Conservation (phyloP, 1,140 invertebrate species). For the Anastrepha ludens region DNA sequence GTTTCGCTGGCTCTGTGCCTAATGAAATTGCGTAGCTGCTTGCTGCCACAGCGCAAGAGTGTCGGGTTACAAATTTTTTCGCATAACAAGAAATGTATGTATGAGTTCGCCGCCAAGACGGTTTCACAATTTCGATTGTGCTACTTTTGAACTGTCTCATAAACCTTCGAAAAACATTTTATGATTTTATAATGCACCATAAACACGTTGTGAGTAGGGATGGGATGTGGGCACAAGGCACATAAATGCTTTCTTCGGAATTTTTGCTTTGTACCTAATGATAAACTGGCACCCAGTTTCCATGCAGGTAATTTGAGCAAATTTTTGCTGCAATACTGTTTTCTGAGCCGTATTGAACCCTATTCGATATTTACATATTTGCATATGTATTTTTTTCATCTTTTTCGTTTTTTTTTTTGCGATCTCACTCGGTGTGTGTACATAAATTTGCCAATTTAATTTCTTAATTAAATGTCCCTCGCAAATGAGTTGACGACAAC, state of each 20-base stretch:
- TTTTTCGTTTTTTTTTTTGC: no score
- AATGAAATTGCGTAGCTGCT: slow-evolving; percentile 13
- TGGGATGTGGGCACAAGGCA: not conserved
- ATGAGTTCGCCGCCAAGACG: not conserved
- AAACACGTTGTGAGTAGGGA: not conserved
- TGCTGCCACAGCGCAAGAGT: not conserved
- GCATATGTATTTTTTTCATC: no score
- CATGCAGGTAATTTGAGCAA: slow-evolving; percentile 38
- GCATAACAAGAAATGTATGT: not conserved
- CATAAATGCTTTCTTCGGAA: not conserved
- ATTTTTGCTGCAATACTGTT: not conserved
- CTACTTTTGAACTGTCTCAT: slow-evolving; percentile 1
- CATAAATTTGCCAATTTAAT: slow-evolving; percentile 50
- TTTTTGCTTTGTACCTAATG: not conserved
- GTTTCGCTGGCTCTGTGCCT: not conserved
- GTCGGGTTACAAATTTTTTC: slow-evolving; percentile 43
- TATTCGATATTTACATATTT: no score
- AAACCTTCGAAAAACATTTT: slow-evolving; percentile 25
- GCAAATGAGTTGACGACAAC: slow-evolving; percentile 50
- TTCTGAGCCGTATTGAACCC: no score
- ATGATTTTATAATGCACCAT: not conserved
- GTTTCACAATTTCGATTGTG: not conserved
- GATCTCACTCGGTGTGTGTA: no score
- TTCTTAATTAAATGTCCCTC: slow-evolving; percentile 49
- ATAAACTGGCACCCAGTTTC: not conserved